Conservation (phyloP, 2,113 vertebrate genomes). For the Hypanus sabinus region DNA sequence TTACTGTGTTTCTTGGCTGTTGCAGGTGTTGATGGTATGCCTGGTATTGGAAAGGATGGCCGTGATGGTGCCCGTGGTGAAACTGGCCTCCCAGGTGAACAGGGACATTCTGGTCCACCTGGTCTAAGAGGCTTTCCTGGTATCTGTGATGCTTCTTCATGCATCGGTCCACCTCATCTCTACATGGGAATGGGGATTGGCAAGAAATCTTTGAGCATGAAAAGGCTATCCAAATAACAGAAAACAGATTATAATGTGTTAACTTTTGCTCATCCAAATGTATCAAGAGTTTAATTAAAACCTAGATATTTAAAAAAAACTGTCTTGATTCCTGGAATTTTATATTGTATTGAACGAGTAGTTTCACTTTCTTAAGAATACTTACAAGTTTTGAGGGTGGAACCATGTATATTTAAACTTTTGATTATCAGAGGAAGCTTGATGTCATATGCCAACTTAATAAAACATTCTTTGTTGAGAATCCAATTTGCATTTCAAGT, state of each 20-base stretch:
- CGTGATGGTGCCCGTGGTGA: conserved; percentile 55
- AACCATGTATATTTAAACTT: background rate
- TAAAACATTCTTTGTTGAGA: background rate
- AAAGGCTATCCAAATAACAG: conserved; percentile 49
- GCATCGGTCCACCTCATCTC: conserved; percentile 53
- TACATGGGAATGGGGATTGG: conserved; percentile 53
- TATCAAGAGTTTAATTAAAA: too few species aligned
- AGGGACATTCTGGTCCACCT: conserved; percentile 52
- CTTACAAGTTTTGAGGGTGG: background rate
- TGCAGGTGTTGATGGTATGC: conserved; percentile 54
- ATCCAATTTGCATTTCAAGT: background rate
- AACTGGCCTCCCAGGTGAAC: conserved; percentile 51
- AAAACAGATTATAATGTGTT: background rate
- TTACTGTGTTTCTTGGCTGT: too few species aligned
- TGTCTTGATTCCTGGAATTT: too few species aligned
- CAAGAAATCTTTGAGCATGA: conserved; percentile 57
- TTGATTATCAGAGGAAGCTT: background rate
- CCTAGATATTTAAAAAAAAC: too few species aligned
- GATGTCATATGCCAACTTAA: background rate
- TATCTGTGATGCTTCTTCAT: conserved; percentile 65
- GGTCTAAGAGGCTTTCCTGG: conserved; percentile 56
- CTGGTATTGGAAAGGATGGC: conserved; percentile 59
- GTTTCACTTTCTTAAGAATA: background rate
- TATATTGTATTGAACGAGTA: too few species aligned
- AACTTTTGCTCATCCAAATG: too few species aligned